These are phyloP conservation scores for Paratilapia polleni DNA, from an alignment of 2,113 vertebrate genomes.

Conservation along the genomic window DNA sequence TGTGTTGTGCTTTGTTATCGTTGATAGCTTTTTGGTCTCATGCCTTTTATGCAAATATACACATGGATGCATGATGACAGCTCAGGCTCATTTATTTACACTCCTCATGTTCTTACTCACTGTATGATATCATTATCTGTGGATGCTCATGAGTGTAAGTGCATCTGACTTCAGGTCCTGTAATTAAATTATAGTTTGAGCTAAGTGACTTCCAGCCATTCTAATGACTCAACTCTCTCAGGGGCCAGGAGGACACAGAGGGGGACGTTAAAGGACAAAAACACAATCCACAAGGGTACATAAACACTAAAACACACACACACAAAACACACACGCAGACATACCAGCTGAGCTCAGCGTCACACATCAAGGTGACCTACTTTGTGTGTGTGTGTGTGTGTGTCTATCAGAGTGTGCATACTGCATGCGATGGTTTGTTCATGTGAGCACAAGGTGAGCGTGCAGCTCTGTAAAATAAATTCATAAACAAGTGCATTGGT, in stretches of 20 bases:
- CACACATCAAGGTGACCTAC: slow-evolving; percentile 71
- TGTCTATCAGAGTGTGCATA: slow-evolving; percentile 6
- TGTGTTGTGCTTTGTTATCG: neutral
- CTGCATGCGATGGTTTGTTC: slow-evolving; percentile 23
- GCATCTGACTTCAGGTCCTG: slow-evolving; percentile 34
- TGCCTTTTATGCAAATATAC: slow-evolving; percentile 7
- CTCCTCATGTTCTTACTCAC: neutral
- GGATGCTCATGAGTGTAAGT: slow-evolving; percentile 28
- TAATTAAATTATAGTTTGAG: slow-evolving; percentile 54
- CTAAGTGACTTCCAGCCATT: slow-evolving; percentile 61
- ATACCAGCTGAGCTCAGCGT: slow-evolving; percentile 50
- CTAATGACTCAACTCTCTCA: slow-evolving; percentile 47
- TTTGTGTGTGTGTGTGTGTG: slow-evolving; percentile 34
- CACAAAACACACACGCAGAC: slow-evolving; percentile 6
- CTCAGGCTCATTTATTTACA: neutral
- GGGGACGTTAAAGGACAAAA: slow-evolving; percentile 45
- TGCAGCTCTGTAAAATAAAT: slow-evolving; percentile 18
- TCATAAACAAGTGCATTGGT: neutral
- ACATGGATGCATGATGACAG: slow-evolving; percentile 3
- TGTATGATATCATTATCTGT: slow-evolving; percentile 13
- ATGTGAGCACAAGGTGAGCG: slow-evolving; percentile 39
- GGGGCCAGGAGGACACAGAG: slow-evolving; percentile 12
- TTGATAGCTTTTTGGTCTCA: slow-evolving; percentile 1
- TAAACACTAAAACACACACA: slow-evolving; percentile 27
- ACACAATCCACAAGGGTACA: slow-evolving; percentile 47